These are phyloP conservation scores for Paracentrotus lividus DNA, from an alignment of 53 echinoderm and acorn worm genomes.

Conservation along the genomic window DNA sequence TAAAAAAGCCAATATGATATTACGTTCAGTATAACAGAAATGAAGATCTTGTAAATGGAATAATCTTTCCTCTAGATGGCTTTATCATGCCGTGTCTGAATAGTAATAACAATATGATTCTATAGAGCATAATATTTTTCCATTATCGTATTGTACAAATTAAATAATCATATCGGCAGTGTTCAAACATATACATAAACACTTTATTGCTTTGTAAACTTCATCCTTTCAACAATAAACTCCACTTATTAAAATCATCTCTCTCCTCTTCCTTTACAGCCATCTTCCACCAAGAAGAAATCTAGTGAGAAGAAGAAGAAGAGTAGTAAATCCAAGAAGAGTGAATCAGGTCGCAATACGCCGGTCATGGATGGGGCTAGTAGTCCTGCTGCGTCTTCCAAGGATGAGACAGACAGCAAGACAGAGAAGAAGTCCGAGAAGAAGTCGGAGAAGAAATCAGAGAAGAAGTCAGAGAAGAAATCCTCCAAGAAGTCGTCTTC, in stretches of 20 bases:
- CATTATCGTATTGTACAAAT: no score
- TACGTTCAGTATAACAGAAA: not conserved
- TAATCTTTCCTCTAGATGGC: not conserved
- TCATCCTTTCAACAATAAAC: no score
- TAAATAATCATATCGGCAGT: no score
- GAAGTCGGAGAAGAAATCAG: conserved; percentile 80
- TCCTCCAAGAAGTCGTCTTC: conserved; percentile 74
- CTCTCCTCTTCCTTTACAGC: not conserved
- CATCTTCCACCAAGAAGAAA: conserved; percentile 77
- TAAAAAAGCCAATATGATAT: not conserved
- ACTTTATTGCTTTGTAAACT: not conserved
- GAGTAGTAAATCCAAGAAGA: conserved; percentile 66
- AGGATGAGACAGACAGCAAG: conserved; percentile 80
- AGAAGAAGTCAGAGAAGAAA: conserved; percentile 82
- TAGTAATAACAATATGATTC: no score
- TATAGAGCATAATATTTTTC: no score
- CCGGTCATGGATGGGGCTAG: conserved; percentile 61
- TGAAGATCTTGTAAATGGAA: not conserved
- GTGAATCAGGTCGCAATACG: conserved; percentile 64
- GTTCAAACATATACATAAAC: no score
- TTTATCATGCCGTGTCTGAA: no score
- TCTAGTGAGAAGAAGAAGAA: conserved; percentile 85
- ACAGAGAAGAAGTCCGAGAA: conserved; percentile 79
- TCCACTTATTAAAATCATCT: no score
- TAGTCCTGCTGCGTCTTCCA: conserved; percentile 64